Evolutionary conservation across 2,888 invertebrate genomes (phyloP), one percentile per base, ranked within the genome.

Genomic region (Leistus spinibarbis): DNA sequence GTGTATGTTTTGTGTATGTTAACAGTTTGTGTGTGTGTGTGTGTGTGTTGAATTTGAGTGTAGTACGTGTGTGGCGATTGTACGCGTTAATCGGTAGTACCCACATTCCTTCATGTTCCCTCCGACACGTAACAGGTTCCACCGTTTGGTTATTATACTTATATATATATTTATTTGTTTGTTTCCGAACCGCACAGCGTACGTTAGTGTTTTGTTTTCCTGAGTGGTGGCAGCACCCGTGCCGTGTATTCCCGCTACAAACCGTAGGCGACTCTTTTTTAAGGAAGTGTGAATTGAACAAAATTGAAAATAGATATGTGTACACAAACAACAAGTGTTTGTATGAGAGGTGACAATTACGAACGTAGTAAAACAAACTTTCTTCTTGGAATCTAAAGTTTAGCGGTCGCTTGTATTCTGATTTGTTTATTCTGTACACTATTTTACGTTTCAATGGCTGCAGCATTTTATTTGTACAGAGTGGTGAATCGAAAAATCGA

Each of bases 11-110:
- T 16, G n/a, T n/a, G n/a, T 5, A 16, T 57, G 60, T 19, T 40
- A 16, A 5, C 19, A 17, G 22, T 60, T 3, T 19, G 60, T 19
- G 20, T 60, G 22, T 16, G 4, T 57, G 54, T 54, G 17, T 54
- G 54, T 54, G 19, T 56, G 19, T 19, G 22, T 19, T 54, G 54
- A 16, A 17, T 54, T 3, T 54, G 19, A 1, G 22, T 60, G 60
- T 60, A 1, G 22, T 60, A 20, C 20, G 5, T 60, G 60, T 19
- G 64, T 64, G 23, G 63, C 64, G 64, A 64, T 71, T 71, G 23
- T 63, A 71, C 71, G 71, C 71, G 64, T 64, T 71, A 71, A 71
- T 71, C 71, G 71, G 54, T 53, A 63, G 63, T 71, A 54, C 64
- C 64, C 54, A 71, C 71, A 71, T 71, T 71, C 71, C 71, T 54